Conservation (phyloP, 2,797 vertebrate species). For the Odontamblyopus rebecca region DNA sequence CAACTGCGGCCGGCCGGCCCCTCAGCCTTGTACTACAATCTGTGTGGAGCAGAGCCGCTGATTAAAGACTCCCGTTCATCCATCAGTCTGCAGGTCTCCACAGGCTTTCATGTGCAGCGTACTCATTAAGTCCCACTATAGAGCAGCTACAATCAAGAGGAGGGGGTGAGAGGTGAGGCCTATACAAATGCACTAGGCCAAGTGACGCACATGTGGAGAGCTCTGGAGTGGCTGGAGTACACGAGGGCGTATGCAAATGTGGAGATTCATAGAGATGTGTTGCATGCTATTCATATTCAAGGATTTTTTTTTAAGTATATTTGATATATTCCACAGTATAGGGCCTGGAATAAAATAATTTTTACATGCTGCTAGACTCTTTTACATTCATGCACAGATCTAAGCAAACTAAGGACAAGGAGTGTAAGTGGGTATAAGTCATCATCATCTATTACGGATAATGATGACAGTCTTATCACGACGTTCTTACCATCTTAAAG, state of each 20-base stretch:
- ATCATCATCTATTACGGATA: neutral
- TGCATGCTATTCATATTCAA: neutral
- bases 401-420: neutral
- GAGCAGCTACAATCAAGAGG: constrained; percentile 67
- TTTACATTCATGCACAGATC: neutral
- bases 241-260: constrained; percentile 31
- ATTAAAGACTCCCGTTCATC: constrained; percentile 74
- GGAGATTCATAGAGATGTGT: neutral
- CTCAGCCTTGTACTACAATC: constrained; percentile 46
- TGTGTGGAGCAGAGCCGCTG: constrained; percentile 65
- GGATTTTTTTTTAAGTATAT: neutral
- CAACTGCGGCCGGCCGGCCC: constrained; percentile 24
- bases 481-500: too few relatives aligned
- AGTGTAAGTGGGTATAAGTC: neutral
- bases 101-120: constrained; percentile 72
- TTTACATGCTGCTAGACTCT: neutral
- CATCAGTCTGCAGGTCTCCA: constrained; percentile 64
- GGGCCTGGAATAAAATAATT: neutral
- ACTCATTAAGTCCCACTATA: constrained; percentile 68
- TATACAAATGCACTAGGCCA: constrained; percentile 52
- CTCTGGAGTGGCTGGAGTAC: constrained; percentile 31
- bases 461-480: too few relatives aligned
- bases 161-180: constrained; percentile 49
- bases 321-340: neutral
- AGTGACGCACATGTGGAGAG: constrained; percentile 44